phyloP scores from a whole-genome alignment of 1,140 invertebrate genomes.

The Belonocnema kinseyi region DNA sequence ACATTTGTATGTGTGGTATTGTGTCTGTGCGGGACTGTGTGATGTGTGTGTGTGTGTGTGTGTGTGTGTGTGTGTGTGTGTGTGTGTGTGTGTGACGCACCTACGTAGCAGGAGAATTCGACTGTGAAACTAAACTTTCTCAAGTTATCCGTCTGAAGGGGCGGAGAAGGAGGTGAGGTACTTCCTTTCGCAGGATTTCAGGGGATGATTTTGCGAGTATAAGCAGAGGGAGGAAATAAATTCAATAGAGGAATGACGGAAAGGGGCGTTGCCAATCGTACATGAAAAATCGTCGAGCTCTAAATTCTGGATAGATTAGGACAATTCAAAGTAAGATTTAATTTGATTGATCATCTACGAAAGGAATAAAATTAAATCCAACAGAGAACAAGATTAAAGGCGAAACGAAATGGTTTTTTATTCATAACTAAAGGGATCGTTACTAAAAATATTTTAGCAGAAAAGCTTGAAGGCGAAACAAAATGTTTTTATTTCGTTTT shows the following conservation, averaged over 20 bases:
- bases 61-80: no score
- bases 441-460: no score
- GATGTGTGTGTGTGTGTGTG: no score
- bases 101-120: not conserved
- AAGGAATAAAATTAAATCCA: not conserved
- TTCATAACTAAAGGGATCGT: no score
- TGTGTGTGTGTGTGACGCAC: no score
- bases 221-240: slow-evolving; percentile 23
- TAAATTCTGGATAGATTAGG: slow-evolving; percentile 5
- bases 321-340: slow-evolving; percentile 15
- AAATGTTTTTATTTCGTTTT: no score
- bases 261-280: slow-evolving; percentile 10
- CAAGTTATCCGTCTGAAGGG: slow-evolving; percentile 10
- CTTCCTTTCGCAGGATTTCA: slow-evolving; percentile 7
- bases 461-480: no score
- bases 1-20: no score
- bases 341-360: slow-evolving; percentile 12
- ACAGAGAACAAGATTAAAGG: no score
- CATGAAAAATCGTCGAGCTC: slow-evolving; percentile 15
- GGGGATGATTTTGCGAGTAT: slow-evolving; percentile 6
- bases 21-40: no score
- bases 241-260: slow-evolving; percentile 26
- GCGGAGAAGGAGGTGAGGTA: not conserved
- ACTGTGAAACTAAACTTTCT: slow-evolving; percentile 26
- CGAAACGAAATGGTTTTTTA: no score